These are phyloP conservation scores for Turritopsis rubra DNA, from an alignment of 30 jellyfish, hydroid and myxozoan species.

Conservation along the genomic window DNA sequence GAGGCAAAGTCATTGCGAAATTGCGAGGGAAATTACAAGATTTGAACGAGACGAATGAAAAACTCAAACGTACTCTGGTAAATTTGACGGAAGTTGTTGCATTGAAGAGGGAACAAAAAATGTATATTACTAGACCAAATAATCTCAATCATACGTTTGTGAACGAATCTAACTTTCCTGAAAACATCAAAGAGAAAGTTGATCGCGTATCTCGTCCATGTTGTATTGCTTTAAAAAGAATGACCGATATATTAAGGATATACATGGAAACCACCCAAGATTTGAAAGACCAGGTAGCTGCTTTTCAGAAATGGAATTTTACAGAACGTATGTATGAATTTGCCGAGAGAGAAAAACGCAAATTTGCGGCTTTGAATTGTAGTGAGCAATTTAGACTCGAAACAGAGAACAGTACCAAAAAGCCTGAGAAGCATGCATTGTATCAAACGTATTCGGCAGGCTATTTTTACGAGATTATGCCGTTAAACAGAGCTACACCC, in stretches of 20 bases:
- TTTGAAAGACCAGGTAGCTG: conserved; percentile 56
- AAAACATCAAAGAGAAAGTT: conserved; percentile 40
- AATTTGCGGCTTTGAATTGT: conserved; percentile 42
- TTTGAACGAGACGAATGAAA: conserved; percentile 44
- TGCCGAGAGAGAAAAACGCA: conserved; percentile 49
- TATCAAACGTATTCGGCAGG: conserved; percentile 18
- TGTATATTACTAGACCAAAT: neutral
- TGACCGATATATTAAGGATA: conserved; percentile 75
- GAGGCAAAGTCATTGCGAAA: conserved; percentile 71
- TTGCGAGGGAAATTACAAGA: conserved; percentile 40
- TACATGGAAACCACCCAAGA: conserved; percentile 66
- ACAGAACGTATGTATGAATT: conserved; percentile 50
- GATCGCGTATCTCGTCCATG: conserved; percentile 68
- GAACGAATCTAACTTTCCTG: conserved; percentile 31
- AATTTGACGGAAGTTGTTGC: conserved; percentile 9
- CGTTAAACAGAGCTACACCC: conserved; percentile 31
- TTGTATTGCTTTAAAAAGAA: conserved; percentile 79
- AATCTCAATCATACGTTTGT: neutral
- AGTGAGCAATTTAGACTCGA: neutral
- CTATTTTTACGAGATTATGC: conserved; percentile 25
- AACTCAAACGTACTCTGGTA: neutral
- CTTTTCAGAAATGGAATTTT: conserved; percentile 44
- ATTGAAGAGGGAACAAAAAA: neutral
- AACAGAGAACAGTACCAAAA: neutral
- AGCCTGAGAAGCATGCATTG: conserved; percentile 24